Percentiles rank a stretch among this genome's conserved stretches.
Conservation (phyloP, 2,797 vertebrate genomes). For the Cirrhinus mrigala region DNA sequence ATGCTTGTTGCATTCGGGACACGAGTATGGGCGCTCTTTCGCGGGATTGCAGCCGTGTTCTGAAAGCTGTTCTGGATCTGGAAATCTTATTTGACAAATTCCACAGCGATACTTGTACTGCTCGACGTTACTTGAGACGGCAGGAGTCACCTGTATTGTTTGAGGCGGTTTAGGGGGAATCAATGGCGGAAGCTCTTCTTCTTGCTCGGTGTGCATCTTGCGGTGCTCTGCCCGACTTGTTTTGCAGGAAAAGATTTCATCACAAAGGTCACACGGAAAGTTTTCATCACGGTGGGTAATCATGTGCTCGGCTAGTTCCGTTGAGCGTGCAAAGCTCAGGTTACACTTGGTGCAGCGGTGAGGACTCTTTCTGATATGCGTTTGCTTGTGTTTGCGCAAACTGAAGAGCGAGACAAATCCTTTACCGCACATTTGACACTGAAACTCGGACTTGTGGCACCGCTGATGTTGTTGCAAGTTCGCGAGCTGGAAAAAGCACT, state of each 20-base stretch:
- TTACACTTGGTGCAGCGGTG: conserved; percentile 79
- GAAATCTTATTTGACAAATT: conserved; percentile 74
- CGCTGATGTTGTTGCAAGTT: conserved; percentile 83
- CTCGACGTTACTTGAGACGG: conserved; percentile 35
- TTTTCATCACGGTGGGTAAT: conserved; percentile 79
- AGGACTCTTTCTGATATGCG: conserved; percentile 76
- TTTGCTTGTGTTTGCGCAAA: conserved; percentile 81
- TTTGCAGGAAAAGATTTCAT: conserved; percentile 77
- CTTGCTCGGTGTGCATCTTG: conserved; percentile 72
- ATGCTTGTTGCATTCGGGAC: conserved; percentile 77
- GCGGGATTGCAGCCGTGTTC: conserved; percentile 78
- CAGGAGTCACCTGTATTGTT: conserved; percentile 46
- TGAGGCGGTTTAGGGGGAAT: conserved; percentile 42
- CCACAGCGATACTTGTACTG: conserved; percentile 77
- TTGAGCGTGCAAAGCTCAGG: conserved; percentile 75
- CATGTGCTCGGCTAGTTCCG: conserved; percentile 80
- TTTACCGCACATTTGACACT: conserved; percentile 81
- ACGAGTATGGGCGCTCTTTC: conserved; percentile 75
- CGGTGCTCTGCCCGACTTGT: conserved; percentile 81
- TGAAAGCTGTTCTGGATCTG: conserved; percentile 77
- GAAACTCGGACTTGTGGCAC: conserved; percentile 83
- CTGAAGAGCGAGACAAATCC: conserved; percentile 82
- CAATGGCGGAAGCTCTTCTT: conserved; percentile 55
- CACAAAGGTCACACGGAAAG: conserved; percentile 85
- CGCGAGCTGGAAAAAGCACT: conserved; percentile 80